Base-by-base conservation (phyloP, 53 echinoderm and acorn worm genomes). In the Henricia sp. region DNA sequence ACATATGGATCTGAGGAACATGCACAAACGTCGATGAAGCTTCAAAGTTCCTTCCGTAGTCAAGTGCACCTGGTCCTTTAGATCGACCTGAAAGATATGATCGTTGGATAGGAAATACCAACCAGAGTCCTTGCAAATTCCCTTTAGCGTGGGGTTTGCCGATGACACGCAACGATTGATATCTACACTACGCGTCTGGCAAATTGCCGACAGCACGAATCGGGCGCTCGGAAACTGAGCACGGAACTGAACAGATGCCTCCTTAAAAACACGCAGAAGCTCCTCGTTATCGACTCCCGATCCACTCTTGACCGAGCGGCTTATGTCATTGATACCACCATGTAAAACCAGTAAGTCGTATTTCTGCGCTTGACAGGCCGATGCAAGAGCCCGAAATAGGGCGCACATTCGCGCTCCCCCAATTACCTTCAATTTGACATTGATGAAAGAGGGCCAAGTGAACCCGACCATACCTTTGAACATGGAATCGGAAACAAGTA, bases 11-110 rank as follows among this genome's bases (percentile, higher is more conserved):
- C 74, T 74, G 12, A 56, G 40, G 57, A 54, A 28, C 36, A 56
- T 16, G 39, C 57, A 58, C 58, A 74, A 20, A 6, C 58, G 27
- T 23, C 58, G 56, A 40, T 74, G 74, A 20, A 74, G 41, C 55
- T 74, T 57, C 17, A 74, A 3, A 27, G 37, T 33, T 37, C 57
- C 55, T 40, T 39, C 35, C 17, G 39, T 28, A 56, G 74, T 55
- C 25, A 56, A 38, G 26, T 74, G 74, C 13, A 74, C 74, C 56
- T 74, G 57, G 56, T 74, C 57, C 40, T 51, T 74, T 20, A 57
- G 57, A 37, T 74, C 74, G 41, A 24, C n/a, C 38, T 74, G 57
- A 36, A 24, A 74, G 39, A 74, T 74, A 32, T 57, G 40, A 39
- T 74, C 74, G 39, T 57, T 74, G 23, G 40, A 56, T 27, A 74